Percentiles rank a stretch among this genome's conserved stretches.
phyloP scores from a whole-genome alignment of 2,888 invertebrate species.

The Zaprionus obscuricornis region DNA sequence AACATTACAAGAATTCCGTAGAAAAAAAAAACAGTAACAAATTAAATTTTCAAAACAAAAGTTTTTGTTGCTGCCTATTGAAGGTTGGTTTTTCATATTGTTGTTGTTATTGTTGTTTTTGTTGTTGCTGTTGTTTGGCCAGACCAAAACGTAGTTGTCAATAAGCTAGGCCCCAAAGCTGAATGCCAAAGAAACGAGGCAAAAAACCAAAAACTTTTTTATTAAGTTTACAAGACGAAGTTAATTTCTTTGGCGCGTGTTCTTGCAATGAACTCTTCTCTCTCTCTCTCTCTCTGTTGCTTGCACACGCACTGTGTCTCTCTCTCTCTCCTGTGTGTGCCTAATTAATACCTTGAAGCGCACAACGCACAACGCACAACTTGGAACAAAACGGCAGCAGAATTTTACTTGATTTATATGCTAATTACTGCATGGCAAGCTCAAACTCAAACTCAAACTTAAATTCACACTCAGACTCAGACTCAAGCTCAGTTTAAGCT shows the following conservation, averaged over 20 bases:
- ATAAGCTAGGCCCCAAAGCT: neutral
- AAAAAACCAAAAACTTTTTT: conserved; percentile 62
- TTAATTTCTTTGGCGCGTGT: conserved; percentile 55
- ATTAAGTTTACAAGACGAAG: conserved; percentile 67
- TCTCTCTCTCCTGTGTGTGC: conserved; percentile 18
- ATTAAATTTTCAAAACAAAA: conserved; percentile 41
- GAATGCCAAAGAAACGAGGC: conserved; percentile 1
- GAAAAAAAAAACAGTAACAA: conserved; percentile 30
- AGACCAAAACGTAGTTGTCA: conserved; percentile 20
- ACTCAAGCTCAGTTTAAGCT: too few species aligned
- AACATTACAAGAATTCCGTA: conserved; percentile 29
- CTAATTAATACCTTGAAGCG: conserved; percentile 67
- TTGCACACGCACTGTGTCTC: too few species aligned
- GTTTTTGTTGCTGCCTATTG: conserved; percentile 22
- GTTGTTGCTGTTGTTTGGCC: conserved; percentile 11
- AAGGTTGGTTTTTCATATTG: conserved; percentile 11
- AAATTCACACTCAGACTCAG: too few species aligned
- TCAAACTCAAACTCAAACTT: too few species aligned
- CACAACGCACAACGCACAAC: neutral
- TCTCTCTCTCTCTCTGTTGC: too few species aligned
- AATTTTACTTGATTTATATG: conserved; percentile 71
- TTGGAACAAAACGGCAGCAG: conserved; percentile 12
- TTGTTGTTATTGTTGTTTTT: conserved; percentile 4
- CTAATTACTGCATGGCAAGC: conserved; percentile 50
- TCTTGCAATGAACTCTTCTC: conserved; percentile 7